Percentiles rank a stretch among this genome's conserved stretches.
Evolutionary conservation across 2,888 invertebrate species (phyloP).

Genomic region (Anthophora plumipes): DNA sequence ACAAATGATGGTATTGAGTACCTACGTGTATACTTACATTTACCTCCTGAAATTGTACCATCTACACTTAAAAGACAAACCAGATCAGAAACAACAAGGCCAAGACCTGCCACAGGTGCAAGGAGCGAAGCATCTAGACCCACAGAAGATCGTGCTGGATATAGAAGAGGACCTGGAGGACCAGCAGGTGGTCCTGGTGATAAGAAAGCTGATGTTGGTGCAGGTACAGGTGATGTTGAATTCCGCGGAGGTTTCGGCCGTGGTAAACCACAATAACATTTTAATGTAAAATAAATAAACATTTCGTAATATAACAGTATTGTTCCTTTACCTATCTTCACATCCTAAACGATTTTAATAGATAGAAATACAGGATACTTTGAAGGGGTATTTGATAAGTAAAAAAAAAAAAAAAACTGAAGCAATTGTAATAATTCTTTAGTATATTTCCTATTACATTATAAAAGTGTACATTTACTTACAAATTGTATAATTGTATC

Average conservation of each 20-base stretch:
- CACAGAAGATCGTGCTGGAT: conserved; percentile 93
- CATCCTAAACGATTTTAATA: background rate
- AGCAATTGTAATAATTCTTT: background rate
- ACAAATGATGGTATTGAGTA: conserved; percentile 99
- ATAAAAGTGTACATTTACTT: conserved; percentile 52
- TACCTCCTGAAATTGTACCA: conserved; percentile 99
- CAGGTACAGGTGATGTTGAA: conserved; percentile 96
- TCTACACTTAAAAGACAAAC: conserved; percentile 97
- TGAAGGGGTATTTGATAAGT: background rate
- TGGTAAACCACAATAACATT: conserved; percentile 80
- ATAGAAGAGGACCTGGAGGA: conserved; percentile 91
- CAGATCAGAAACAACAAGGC: conserved; percentile 93
- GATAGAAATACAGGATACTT: background rate
- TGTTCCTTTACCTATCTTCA: conserved; percentile 15
- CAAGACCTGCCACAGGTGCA: conserved; percentile 89
- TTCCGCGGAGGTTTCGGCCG: conserved; percentile 88
- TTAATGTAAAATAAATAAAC: conserved; percentile 67
- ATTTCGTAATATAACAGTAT: conserved; percentile 28
- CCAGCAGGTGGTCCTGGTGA: conserved; percentile 89
- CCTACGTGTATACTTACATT: conserved; percentile 96
- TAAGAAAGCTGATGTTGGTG: conserved; percentile 98
- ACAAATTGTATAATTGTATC: conserved; percentile 39
- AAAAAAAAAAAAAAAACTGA: background rate
- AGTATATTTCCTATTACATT: conserved; percentile 39
- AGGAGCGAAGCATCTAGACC: conserved; percentile 89